Percentiles rank a stretch among this genome's conserved stretches.
Evolutionary conservation across 2,797 vertebrate genomes (phyloP).

Genomic region (Capromys pilorides): DNA sequence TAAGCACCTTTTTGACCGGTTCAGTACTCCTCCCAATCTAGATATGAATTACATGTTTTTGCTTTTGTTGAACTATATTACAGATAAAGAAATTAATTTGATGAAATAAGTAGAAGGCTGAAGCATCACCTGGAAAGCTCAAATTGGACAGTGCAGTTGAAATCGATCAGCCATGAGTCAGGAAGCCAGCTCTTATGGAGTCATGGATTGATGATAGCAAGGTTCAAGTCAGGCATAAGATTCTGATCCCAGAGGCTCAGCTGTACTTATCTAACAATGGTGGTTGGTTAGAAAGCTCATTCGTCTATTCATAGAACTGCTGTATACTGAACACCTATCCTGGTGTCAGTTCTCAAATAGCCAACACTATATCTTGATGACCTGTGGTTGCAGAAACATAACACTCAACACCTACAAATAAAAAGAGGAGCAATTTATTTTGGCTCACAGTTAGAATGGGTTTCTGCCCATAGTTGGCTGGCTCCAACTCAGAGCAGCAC

Average conservation of each 20-base stretch:
- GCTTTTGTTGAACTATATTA: conserved; percentile 5
- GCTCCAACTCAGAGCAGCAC: neutral
- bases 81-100: neutral
- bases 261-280: neutral
- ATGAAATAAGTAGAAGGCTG: neutral
- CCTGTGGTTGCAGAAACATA: neutral
- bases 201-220: neutral
- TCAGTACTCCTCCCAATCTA: neutral
- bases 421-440: neutral
- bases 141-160: neutral
- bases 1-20: conserved; percentile 15
- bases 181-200: neutral
- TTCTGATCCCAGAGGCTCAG: conserved; percentile 1
- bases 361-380: neutral
- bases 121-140: neutral
- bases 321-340: neutral
- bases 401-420: neutral
- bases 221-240: neutral
- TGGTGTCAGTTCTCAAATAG: neutral
- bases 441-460: neutral
- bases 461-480: neutral
- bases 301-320: neutral
- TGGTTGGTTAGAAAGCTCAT: conserved; percentile 23
- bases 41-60: neutral
- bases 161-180: neutral